These are phyloP conservation scores for Desmodus rotundus DNA, from an alignment of 2,113 vertebrate genomes.

Conservation along the genomic window DNA sequence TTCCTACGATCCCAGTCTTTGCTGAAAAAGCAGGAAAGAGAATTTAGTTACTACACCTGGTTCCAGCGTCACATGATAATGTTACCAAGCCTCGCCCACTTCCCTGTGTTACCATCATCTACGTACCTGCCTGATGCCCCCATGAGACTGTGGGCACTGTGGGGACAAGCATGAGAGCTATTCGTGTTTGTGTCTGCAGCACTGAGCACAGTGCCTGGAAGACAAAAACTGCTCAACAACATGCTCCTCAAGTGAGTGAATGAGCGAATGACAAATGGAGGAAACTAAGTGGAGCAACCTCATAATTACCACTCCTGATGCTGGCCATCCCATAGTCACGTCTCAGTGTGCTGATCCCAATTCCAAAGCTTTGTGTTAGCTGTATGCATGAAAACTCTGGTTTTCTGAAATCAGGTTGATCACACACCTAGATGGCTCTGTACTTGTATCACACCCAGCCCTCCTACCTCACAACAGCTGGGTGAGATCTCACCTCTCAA, in stretches of 20 bases:
- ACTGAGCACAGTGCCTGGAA: neutral
- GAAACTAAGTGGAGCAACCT: neutral
- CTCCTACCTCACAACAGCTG: neutral
- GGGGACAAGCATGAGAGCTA: neutral
- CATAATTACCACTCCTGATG: rapidly evolving
- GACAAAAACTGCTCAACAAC: neutral
- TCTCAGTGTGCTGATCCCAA: neutral
- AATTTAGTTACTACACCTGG: neutral
- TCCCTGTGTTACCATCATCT: too few relatives aligned
- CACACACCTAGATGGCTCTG: neutral
- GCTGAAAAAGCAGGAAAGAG: neutral
- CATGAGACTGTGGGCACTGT: neutral
- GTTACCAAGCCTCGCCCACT: neutral
- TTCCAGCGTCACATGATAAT: neutral
- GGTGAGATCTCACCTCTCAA: neutral
- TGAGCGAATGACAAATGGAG: neutral
- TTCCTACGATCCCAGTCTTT: neutral
- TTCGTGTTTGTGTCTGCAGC: neutral
- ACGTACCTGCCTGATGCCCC: neutral
- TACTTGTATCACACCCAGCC: neutral
- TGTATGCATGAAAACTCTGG: neutral
- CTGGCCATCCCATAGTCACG: neutral
- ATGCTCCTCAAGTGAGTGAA: rapidly evolving
- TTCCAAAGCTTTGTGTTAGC: neutral
- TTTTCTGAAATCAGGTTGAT: neutral